These are phyloP conservation scores for Epicampocera succincta DNA, from an alignment of 2,888 invertebrate species.

Conservation along the genomic window DNA sequence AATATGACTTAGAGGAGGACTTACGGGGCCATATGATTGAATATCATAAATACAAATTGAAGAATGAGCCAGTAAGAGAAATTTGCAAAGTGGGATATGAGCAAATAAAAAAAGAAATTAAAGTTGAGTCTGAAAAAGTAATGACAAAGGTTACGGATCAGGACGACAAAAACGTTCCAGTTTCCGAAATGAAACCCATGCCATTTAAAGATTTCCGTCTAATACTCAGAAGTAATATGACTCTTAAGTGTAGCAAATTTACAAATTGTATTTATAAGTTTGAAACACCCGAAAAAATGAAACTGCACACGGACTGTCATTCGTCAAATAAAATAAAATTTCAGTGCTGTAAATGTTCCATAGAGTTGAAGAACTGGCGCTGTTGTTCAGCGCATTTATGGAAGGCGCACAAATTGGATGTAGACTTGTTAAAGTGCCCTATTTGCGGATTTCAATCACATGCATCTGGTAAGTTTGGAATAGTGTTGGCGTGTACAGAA, in stretches of 20 bases:
- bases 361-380: conserved; percentile 85
- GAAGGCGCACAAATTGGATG: conserved; percentile 85
- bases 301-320: conserved; percentile 83
- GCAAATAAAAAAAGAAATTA: neutral
- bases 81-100: neutral
- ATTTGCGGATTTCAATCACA: conserved; percentile 84
- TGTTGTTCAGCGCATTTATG: conserved; percentile 87
- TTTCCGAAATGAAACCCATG: conserved; percentile 74
- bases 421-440: conserved; percentile 84
- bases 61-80: conserved; percentile 2
- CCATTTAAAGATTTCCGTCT: conserved; percentile 79
- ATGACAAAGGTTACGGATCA: conserved; percentile 1
- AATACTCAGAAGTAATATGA: conserved; percentile 71
- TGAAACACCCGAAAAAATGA: conserved; percentile 80
- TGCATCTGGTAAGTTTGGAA: conserved; percentile 79
- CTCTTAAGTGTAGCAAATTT: conserved; percentile 48
- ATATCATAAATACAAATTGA: conserved; percentile 75
- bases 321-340: conserved; percentile 76
- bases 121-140: conserved; percentile 47
- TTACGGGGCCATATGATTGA: conserved; percentile 79
- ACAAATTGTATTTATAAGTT: conserved; percentile 83
- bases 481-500: too few relatives aligned
- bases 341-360: conserved; percentile 83
- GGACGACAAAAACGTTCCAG: neutral
- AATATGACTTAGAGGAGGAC: conserved; percentile 74